Conservation (phyloP, 1,140 invertebrate genomes). For the Camponotus floridanus region DNA sequence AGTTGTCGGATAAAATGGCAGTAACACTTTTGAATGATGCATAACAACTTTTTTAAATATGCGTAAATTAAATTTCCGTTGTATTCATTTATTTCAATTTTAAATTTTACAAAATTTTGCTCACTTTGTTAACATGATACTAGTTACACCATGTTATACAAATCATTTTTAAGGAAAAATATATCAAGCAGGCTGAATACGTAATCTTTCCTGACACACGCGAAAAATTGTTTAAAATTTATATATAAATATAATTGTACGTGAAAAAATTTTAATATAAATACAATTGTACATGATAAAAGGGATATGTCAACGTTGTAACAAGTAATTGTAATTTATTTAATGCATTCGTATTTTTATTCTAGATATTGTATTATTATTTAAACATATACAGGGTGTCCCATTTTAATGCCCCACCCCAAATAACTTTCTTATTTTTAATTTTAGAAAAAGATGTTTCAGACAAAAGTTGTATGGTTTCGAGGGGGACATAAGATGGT, state of each 20-base stretch:
- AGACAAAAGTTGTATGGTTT: no score
- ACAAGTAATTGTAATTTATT: background rate
- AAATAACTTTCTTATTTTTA: no score
- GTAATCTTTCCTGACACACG: background rate
- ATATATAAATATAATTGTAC: conserved; percentile 1
- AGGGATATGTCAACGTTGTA: conserved; percentile 1
- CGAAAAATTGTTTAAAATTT: conserved; percentile 20
- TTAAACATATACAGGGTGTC: no score
- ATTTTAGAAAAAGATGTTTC: no score
- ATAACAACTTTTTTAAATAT: conserved; percentile 18
- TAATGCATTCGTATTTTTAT: conserved; percentile 10
- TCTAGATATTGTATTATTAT: background rate
- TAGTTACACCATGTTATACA: background rate
- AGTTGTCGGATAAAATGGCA: background rate
- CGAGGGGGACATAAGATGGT: no score
- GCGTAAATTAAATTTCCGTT: conserved; percentile 20
- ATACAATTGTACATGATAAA: conserved; percentile 15
- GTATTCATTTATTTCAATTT: conserved; percentile 25
- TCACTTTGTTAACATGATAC: conserved; percentile 42
- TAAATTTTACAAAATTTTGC: conserved; percentile 47
- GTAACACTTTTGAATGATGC: conserved; percentile 29
- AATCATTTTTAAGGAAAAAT: background rate
- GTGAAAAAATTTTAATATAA: background rate
- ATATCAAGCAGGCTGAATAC: conserved; percentile 19
- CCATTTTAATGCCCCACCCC: no score